Evolutionary conservation across 2,113 vertebrate genomes (phyloP).

Genomic region (Synchiropus splendidus): DNA sequence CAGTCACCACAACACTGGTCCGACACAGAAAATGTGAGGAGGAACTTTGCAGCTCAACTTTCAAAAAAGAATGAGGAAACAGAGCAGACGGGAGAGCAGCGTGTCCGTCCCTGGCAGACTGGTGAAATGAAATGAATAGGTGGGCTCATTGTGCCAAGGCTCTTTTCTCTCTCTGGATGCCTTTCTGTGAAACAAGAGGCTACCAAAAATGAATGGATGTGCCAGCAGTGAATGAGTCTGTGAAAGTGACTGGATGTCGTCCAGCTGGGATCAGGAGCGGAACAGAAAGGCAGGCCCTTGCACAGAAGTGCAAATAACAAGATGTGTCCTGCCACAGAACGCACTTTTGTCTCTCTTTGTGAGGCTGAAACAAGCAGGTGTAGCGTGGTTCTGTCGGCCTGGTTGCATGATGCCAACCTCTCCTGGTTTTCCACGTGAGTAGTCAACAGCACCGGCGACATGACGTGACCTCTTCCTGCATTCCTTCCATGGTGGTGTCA

Average conservation of each 20-base stretch:
- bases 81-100: too few species aligned
- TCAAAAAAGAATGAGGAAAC: neutral
- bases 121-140: conserved; percentile 16
- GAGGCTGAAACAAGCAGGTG: conserved; percentile 18
- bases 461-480: conserved; percentile 33
- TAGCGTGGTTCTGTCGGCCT: conserved; percentile 5
- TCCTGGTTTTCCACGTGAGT: conserved; percentile 1
- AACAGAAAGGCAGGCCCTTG: conserved; percentile 4
- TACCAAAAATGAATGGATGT: neutral
- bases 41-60: neutral
- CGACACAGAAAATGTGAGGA: conserved; percentile 3
- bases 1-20: too few species aligned
- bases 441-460: conserved; percentile 22
- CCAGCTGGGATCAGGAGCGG: conserved; percentile 23
- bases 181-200: conserved; percentile 31
- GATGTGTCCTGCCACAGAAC: conserved; percentile 49
- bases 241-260: conserved; percentile 42
- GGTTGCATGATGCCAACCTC: conserved; percentile 5
- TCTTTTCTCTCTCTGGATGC: conserved; percentile 18
- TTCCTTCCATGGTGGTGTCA: conserved; percentile 53
- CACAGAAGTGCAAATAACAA: conserved; percentile 44
- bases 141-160: conserved; percentile 31
- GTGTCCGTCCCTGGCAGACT: conserved; percentile 14
- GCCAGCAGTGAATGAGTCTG: conserved; percentile 45
- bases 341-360: conserved; percentile 28